These are phyloP conservation scores for Abrostola triplasia DNA, from an alignment of 2,888 invertebrate species.

Conservation along the genomic window DNA sequence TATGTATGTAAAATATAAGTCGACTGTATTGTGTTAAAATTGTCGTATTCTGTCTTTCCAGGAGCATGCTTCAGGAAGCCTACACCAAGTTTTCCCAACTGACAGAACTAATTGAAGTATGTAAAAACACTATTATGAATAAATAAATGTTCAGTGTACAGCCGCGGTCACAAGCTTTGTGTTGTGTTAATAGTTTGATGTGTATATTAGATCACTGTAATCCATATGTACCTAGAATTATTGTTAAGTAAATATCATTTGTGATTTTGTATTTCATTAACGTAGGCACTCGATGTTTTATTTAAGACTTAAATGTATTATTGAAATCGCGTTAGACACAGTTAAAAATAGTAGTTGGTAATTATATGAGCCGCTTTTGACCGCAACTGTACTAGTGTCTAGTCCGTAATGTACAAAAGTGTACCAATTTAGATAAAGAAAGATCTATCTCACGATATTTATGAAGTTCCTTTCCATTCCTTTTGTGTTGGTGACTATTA, in stretches of 20 bases:
- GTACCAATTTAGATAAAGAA: slow-evolving; percentile 63
- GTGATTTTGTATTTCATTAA: slow-evolving; percentile 24
- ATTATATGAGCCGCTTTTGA: slow-evolving; percentile 53
- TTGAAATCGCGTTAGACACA: slow-evolving; percentile 15
- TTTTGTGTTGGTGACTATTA: slow-evolving; percentile 17
- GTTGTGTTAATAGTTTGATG: slow-evolving; percentile 29
- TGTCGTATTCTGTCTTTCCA: slow-evolving; percentile 57
- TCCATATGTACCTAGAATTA: slow-evolving; percentile 31
- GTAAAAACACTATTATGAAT: slow-evolving; percentile 61
- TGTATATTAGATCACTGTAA: slow-evolving; percentile 39
- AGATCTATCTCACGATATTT: slow-evolving; percentile 50
- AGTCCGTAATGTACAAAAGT: slow-evolving; percentile 71
- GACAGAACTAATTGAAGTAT: slow-evolving; percentile 70
- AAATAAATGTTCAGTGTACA: slow-evolving; percentile 49
- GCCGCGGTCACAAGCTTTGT: slow-evolving; percentile 61
- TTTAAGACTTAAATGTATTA: slow-evolving; percentile 36
- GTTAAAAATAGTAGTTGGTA: background rate
- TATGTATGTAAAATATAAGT: no score
- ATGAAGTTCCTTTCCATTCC: slow-evolving; percentile 66
- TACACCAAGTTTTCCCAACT: slow-evolving; percentile 76
- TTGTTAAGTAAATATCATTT: slow-evolving; percentile 22
- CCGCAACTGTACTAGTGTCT: slow-evolving; percentile 66
- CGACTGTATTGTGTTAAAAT: background rate
- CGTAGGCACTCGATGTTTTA: slow-evolving; percentile 15
- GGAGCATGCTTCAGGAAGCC: slow-evolving; percentile 82